These are phyloP conservation scores for Sebastes kiyomatsui DNA, from an alignment of 2,797 vertebrate species.

Conservation along the genomic window DNA sequence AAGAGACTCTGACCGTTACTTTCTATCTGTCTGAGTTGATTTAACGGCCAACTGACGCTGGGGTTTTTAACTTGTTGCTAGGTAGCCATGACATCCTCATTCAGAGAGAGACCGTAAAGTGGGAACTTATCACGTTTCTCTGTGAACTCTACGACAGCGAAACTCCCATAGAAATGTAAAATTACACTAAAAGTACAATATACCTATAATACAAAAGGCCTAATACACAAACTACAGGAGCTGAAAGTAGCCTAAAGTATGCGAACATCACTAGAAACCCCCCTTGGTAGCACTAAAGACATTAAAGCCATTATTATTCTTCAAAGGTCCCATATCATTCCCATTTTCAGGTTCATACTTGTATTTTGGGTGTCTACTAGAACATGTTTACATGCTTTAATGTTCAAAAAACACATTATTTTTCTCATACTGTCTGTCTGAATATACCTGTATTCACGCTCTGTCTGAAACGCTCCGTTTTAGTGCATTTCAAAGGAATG, in stretches of 20 bases:
- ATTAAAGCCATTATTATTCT: too few relatives aligned
- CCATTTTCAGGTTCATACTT: too few relatives aligned
- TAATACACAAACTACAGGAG: background rate
- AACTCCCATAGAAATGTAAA: slow-evolving; percentile 8
- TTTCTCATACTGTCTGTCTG: too few relatives aligned
- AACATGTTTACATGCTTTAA: too few relatives aligned
- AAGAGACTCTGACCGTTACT: background rate
- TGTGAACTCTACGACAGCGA: slow-evolving; percentile 18
- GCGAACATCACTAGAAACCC: background rate
- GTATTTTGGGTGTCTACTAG: too few relatives aligned
- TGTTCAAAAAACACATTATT: too few relatives aligned
- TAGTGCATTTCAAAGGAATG: too few relatives aligned
- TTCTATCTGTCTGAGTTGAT: background rate
- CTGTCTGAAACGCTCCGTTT: too few relatives aligned
- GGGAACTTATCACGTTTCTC: slow-evolving; percentile 31
- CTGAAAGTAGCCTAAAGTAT: background rate
- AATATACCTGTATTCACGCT: background rate
- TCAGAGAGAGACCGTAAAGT: background rate
- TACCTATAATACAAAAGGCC: too few relatives aligned
- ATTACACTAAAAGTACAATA: background rate
- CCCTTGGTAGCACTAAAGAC: background rate
- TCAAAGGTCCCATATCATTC: too few relatives aligned
- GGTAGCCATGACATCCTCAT: slow-evolving; percentile 66
- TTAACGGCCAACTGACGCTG: slow-evolving; percentile 23
- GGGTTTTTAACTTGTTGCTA: slow-evolving; percentile 57